Evolutionary conservation across 64 coral and sea anemone genomes (phyloP).

Genomic region (Acropora tenuis): DNA sequence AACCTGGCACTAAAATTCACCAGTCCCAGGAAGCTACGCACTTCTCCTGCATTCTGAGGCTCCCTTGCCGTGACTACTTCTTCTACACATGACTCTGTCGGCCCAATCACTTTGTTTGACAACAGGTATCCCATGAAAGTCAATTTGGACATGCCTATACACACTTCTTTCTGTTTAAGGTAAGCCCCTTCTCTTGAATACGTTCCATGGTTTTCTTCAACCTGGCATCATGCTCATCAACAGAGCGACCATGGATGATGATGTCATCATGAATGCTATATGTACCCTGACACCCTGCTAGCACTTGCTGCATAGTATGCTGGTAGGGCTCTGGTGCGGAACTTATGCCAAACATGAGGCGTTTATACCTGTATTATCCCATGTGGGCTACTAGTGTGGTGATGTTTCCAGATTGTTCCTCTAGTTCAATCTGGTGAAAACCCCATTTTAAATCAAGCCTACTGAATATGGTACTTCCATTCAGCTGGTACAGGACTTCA

Average conservation of each 20-base stretch:
- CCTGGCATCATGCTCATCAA: slow-evolving; percentile 20
- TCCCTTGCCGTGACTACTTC: too few relatives aligned
- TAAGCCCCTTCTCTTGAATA: slow-evolving; percentile 15
- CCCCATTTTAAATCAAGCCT: not conserved
- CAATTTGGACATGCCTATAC: slow-evolving; percentile 28
- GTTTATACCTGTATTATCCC: not conserved
- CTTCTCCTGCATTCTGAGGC: too few relatives aligned
- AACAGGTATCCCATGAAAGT: slow-evolving; percentile 47
- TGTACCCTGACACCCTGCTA: not conserved
- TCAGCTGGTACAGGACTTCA: not conserved
- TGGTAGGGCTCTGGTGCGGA: not conserved
- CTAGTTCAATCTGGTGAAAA: not conserved
- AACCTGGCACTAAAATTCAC: too few relatives aligned
- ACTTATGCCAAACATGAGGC: not conserved
- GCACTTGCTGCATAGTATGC: not conserved
- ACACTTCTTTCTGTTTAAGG: slow-evolving; percentile 16
- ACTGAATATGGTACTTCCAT: not conserved
- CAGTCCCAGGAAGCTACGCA: not conserved
- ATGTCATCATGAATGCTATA: slow-evolving; percentile 36
- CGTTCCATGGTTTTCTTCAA: slow-evolving; percentile 35
- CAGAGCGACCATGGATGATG: slow-evolving; percentile 14
- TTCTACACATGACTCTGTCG: not conserved
- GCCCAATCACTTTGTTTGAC: not conserved
- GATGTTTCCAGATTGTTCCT: not conserved
- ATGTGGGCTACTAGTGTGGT: not conserved